Conservation (phyloP, 2,797 vertebrate species). For the Momotus momota region DNA sequence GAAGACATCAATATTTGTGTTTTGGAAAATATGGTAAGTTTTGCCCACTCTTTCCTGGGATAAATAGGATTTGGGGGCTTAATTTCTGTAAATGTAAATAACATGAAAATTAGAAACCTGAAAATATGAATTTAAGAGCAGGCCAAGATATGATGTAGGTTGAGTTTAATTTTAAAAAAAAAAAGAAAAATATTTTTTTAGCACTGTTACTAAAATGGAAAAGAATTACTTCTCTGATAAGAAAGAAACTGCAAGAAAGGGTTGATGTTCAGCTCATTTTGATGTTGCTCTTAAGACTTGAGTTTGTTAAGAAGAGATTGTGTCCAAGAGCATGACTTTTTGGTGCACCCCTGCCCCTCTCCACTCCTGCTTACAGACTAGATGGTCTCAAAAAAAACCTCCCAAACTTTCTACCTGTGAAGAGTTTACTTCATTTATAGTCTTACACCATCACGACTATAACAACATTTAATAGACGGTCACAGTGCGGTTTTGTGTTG, state of each 20-base stretch:
- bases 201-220: not conserved
- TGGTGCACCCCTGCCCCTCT: not conserved
- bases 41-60: not conserved
- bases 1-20: not conserved
- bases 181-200: not conserved
- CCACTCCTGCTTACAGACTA: fast-evolving
- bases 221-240: not conserved
- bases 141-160: not conserved
- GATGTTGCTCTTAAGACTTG: not conserved
- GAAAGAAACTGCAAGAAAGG: not conserved
- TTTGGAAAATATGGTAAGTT: not conserved
- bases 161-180: not conserved
- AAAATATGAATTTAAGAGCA: not conserved
- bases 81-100: not conserved
- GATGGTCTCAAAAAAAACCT: not conserved
- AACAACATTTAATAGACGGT: not conserved
- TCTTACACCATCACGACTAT: not conserved
- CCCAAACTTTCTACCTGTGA: not conserved
- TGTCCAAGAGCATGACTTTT: not conserved
- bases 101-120: not conserved
- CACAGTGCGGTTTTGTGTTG: not conserved
- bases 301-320: not conserved
- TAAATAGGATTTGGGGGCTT: not conserved
- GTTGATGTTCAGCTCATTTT: not conserved
- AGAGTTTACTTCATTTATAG: not conserved